These are phyloP conservation scores for Furcifer pardalis DNA, from an alignment of 2,797 vertebrate species.

Conservation along the genomic window DNA sequence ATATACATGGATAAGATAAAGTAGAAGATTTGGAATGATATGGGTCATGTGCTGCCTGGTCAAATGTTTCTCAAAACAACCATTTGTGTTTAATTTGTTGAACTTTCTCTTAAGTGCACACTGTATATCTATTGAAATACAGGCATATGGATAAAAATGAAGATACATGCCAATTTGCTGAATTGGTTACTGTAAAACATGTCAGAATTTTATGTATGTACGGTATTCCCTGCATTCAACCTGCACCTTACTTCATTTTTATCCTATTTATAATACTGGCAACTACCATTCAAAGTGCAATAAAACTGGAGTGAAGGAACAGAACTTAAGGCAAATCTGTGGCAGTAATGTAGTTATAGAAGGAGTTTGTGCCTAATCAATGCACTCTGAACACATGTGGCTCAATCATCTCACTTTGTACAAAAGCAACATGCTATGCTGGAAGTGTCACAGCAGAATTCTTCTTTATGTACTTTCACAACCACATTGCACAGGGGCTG, in stretches of 20 bases:
- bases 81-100: slow-evolving; percentile 48
- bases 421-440: neutral
- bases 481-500: neutral
- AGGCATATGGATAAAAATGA: slow-evolving; percentile 55
- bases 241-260: neutral
- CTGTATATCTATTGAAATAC: slow-evolving; percentile 56
- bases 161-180: slow-evolving; percentile 53
- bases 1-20: slow-evolving; percentile 64
- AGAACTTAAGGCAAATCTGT: neutral
- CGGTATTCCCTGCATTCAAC: neutral
- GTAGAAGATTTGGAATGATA: slow-evolving; percentile 67
- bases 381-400: neutral
- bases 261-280: neutral
- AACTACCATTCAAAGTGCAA: slow-evolving; percentile 34
- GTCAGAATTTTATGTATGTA: slow-evolving; percentile 43
- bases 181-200: slow-evolving; percentile 66
- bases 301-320: slow-evolving; percentile 12
- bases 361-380: neutral
- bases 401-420: neutral
- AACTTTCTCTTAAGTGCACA: slow-evolving; percentile 65
- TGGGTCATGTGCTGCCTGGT: slow-evolving; percentile 48
- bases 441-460: neutral
- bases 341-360: neutral
- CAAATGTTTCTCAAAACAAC: slow-evolving; percentile 40
- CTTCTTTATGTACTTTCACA: neutral